Conservation (phyloP, 2,888 invertebrate genomes). For the Pemphredon lugubris region DNA sequence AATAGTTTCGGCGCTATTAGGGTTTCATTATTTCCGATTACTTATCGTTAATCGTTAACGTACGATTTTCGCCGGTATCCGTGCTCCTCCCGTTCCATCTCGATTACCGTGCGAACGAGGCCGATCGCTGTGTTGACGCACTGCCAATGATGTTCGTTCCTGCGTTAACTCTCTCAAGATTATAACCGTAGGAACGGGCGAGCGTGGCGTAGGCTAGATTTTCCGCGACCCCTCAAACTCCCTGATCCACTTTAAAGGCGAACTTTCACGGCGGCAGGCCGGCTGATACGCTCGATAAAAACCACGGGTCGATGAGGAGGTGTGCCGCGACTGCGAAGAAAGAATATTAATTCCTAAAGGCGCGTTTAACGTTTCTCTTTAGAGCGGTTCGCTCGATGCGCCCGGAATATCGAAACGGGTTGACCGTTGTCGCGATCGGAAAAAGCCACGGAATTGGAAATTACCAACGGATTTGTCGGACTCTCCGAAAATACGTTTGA, state of each 20-base stretch:
- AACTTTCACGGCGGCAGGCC: conserved; percentile 41
- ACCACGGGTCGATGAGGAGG: neutral
- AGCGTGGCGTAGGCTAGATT: conserved; percentile 5
- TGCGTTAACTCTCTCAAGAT: conserved; percentile 4
- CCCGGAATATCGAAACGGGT: too few relatives aligned
- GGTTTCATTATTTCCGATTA: conserved; percentile 25
- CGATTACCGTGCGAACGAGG: conserved; percentile 41
- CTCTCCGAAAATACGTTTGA: too few relatives aligned
- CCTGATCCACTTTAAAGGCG: conserved; percentile 46
- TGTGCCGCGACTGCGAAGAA: conserved; percentile 16
- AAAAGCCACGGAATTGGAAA: too few relatives aligned
- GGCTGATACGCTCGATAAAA: conserved; percentile 5
- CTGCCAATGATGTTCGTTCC: neutral
- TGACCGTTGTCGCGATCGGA: too few relatives aligned
- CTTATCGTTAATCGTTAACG: conserved; percentile 6
- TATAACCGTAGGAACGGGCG: conserved; percentile 9
- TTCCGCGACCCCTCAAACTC: conserved; percentile 46
- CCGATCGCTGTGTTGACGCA: conserved; percentile 11
- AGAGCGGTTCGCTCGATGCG: too few relatives aligned
- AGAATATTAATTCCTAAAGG: conserved; percentile 53
- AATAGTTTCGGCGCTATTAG: too few relatives aligned
- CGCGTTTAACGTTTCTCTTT: too few relatives aligned
- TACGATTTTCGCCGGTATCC: conserved; percentile 14
- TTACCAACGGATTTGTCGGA: too few relatives aligned
- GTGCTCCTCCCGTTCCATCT: conserved; percentile 2